phyloP scores from a whole-genome alignment of 2,888 invertebrate species.

The Pyrochroa serraticornis region DNA sequence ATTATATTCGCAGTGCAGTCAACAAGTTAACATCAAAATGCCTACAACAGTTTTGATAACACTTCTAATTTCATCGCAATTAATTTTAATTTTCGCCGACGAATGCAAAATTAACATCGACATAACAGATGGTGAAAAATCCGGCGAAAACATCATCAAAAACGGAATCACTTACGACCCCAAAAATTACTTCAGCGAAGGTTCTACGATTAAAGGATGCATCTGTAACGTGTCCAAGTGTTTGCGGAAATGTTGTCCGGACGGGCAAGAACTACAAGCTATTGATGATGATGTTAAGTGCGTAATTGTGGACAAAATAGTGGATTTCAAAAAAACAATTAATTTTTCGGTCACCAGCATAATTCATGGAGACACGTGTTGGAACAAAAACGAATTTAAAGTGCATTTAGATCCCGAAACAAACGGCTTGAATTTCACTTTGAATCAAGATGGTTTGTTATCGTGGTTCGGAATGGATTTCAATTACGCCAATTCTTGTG shows the following conservation, averaged over 20 bases:
- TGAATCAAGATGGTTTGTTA: constrained; percentile 1
- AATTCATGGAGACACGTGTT: constrained; percentile 15
- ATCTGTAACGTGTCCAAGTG: constrained; percentile 34
- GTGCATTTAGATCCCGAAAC: constrained; percentile 5
- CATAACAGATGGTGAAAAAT: background rate
- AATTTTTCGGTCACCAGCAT: constrained; percentile 5
- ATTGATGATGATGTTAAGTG: background rate
- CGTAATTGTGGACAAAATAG: background rate
- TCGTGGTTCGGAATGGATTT: constrained; percentile 10
- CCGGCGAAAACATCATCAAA: constrained; percentile 9
- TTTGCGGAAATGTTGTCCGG: constrained; percentile 37
- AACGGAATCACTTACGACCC: constrained; percentile 9
- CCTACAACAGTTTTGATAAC: too few relatives aligned
- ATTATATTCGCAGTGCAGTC: too few relatives aligned
- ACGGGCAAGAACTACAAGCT: constrained; percentile 1
- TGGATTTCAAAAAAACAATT: background rate
- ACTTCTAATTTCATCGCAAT: too few relatives aligned
- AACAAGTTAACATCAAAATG: too few relatives aligned
- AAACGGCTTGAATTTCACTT: constrained; percentile 3
- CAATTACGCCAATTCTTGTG: constrained; percentile 16
- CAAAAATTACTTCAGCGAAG: constrained; percentile 7
- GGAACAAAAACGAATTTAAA: background rate
- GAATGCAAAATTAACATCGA: constrained; percentile 1
- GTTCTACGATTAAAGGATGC: constrained; percentile 16
- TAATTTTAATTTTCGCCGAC: too few relatives aligned